These are phyloP conservation scores for Potamilus streckersoni DNA, from an alignment of 1,140 invertebrate genomes.

Conservation along the genomic window DNA sequence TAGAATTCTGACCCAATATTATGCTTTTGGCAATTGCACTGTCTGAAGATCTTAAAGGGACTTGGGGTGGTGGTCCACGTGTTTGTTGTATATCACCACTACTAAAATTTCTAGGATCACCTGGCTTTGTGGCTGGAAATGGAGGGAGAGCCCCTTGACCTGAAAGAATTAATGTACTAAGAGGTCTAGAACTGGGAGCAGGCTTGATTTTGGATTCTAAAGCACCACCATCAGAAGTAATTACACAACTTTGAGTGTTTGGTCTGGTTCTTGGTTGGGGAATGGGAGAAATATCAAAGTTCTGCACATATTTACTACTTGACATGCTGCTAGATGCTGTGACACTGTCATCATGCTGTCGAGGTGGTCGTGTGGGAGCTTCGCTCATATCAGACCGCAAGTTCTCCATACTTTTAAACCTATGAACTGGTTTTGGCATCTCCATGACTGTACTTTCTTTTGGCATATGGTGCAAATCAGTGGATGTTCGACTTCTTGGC, in stretches of 20 bases:
- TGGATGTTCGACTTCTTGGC: too few species aligned
- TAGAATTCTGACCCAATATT: not conserved
- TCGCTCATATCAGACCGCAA: not conserved
- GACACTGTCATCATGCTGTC: not conserved
- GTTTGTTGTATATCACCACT: not conserved
- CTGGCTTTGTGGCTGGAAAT: constrained; percentile 6
- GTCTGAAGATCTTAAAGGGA: constrained; percentile 1
- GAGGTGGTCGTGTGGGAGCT: not conserved
- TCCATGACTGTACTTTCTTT: not conserved
- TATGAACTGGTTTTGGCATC: constrained; percentile 1
- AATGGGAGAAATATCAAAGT: not conserved
- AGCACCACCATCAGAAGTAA: not conserved
- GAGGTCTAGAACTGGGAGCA: constrained; percentile 16
- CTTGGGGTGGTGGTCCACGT: not conserved
- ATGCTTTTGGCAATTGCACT: constrained; percentile 19
- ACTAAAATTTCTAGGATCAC: constrained; percentile 8
- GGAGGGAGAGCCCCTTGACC: constrained; percentile 8
- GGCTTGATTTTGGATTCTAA: not conserved
- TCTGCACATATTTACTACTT: too few species aligned
- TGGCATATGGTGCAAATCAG: not conserved
- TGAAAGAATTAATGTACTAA: not conserved
- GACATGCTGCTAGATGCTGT: not conserved
- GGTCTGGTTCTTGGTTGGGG: constrained; percentile 10
- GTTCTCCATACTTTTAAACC: constrained; percentile 22
- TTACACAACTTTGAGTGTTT: constrained; percentile 17